phyloP scores from a whole-genome alignment of 2,797 vertebrate genomes.

The Notoglanidium macrostoma region DNA sequence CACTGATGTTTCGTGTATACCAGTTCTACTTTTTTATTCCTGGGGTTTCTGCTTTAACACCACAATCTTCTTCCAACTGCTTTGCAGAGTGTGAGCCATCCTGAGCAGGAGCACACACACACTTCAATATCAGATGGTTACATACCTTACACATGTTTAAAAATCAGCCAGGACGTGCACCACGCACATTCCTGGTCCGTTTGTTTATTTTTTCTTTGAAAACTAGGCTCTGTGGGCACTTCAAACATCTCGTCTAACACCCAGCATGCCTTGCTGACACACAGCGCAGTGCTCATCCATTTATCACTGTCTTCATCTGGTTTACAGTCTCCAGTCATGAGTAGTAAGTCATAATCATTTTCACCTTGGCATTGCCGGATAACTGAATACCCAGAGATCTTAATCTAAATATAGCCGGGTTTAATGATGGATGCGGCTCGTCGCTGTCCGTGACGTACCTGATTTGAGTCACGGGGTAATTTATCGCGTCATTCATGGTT shows the following conservation, averaged over 20 bases:
- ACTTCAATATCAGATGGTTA: constrained; percentile 5
- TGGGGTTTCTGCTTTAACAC: neutral
- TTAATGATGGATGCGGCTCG: neutral
- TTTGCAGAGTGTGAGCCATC: neutral
- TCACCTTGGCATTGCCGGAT: neutral
- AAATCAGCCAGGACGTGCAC: neutral
- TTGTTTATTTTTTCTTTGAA: neutral
- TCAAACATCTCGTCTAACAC: constrained; percentile 1
- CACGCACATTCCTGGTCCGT: neutral
- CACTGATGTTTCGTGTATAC: neutral
- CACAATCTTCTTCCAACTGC: neutral
- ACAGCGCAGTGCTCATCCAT: neutral
- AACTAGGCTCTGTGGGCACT: neutral
- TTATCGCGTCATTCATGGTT: neutral
- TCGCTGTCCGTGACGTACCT: neutral
- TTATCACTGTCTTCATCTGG: constrained; percentile 17
- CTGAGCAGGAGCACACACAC: neutral
- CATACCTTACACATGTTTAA: neutral
- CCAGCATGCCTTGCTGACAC: neutral
- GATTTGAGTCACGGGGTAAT: constrained; percentile 3
- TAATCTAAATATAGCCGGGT: neutral
- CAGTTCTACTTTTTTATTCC: no score
- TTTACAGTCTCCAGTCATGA: neutral
- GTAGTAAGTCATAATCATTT: neutral
- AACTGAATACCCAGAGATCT: neutral